Evolutionary conservation across 1,140 invertebrate genomes (phyloP).

Genomic region (Trialeurodes vaporariorum): DNA sequence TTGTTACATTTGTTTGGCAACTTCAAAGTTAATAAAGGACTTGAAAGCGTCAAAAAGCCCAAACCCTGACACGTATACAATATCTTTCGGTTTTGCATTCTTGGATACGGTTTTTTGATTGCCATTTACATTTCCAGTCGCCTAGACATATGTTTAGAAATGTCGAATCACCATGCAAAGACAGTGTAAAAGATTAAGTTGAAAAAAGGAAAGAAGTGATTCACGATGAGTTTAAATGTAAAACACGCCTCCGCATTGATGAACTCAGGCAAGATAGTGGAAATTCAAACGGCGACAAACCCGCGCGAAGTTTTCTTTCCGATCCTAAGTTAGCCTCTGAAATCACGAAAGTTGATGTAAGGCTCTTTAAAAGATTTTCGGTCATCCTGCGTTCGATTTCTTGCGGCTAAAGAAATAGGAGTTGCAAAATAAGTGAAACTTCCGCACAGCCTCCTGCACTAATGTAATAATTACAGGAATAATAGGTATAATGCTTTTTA

Average conservation of each 20-base stretch:
- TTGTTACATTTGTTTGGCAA: constrained; percentile 15
- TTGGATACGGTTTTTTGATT: constrained; percentile 18
- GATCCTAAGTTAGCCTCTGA: constrained; percentile 25
- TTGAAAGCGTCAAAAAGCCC: not conserved
- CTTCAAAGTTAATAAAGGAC: constrained; percentile 15
- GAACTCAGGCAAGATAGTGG: constrained; percentile 18
- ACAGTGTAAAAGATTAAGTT: constrained; percentile 13
- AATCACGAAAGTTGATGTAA: constrained; percentile 32
- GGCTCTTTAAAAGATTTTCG: constrained; percentile 28
- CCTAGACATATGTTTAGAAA: constrained; percentile 14
- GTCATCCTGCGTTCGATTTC: constrained; percentile 25
- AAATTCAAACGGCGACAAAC: constrained; percentile 32
- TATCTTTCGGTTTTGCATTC: constrained; percentile 14
- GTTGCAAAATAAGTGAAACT: too few species aligned
- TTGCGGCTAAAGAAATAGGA: constrained; percentile 25
- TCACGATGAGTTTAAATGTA: constrained; percentile 12
- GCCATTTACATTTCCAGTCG: constrained; percentile 12
- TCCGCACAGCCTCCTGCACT: too few species aligned
- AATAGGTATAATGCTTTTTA: too few species aligned
- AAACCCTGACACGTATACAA: constrained; percentile 9
- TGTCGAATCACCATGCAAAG: constrained; percentile 11
- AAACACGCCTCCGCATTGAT: constrained; percentile 12
- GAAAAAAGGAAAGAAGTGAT: constrained; percentile 12
- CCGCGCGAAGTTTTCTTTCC: constrained; percentile 30
- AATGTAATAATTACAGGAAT: too few species aligned